These are phyloP conservation scores for Gallinago stenura DNA, from an alignment of 2,797 vertebrate genomes.

Conservation along the genomic window DNA sequence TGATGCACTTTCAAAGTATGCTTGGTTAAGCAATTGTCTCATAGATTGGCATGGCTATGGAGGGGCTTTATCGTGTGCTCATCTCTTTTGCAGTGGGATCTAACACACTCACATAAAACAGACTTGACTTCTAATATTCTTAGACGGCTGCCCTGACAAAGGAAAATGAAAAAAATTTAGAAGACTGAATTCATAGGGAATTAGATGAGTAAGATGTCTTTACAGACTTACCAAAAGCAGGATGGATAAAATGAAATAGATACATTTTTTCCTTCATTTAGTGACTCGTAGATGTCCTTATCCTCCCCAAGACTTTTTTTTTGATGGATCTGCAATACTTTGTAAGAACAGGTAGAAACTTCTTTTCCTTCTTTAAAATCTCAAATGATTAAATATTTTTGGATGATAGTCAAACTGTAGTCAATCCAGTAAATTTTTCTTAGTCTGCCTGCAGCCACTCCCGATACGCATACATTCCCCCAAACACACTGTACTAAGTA, in stretches of 20 bases:
- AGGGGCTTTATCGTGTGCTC: constrained; percentile 22
- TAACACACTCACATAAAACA: not conserved
- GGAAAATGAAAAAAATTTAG: not conserved
- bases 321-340: not conserved
- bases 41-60: not conserved
- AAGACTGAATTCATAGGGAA: not conserved
- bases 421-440: not conserved
- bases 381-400: constrained; percentile 14
- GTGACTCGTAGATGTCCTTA: not conserved
- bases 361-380: constrained; percentile 9
- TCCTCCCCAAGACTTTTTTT: not conserved
- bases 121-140: not conserved
- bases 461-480: not conserved
- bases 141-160: not conserved
- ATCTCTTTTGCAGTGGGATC: not conserved
- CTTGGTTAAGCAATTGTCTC: constrained; percentile 41
- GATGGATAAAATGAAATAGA: not conserved
- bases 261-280: not conserved
- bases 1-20: constrained; percentile 35
- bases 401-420: not conserved
- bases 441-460: not conserved
- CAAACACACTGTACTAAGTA: not conserved
- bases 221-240: not conserved
- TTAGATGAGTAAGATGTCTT: not conserved
- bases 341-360: not conserved